Evolutionary conservation across 2,797 vertebrate genomes (phyloP).

Genomic region (Steatocranus sp.): DNA sequence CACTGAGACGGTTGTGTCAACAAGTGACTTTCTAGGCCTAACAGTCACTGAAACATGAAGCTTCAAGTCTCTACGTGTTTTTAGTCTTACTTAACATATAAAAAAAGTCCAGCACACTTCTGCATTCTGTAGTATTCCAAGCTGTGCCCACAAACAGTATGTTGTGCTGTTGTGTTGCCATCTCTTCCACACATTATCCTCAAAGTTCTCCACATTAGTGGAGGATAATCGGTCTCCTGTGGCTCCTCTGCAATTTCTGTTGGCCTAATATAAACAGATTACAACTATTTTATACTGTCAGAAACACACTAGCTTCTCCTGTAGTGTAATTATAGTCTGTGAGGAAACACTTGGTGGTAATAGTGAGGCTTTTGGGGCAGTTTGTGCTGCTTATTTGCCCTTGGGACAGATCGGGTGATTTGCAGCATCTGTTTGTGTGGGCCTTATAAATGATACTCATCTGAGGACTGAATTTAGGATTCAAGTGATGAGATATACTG

Average conservation of each 20-base stretch:
- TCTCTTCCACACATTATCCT: slow-evolving; percentile 12
- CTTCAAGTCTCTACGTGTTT: background rate
- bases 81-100: background rate
- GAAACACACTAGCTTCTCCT: slow-evolving; percentile 35
- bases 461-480: slow-evolving; percentile 21
- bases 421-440: slow-evolving; percentile 43
- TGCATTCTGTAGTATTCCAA: background rate
- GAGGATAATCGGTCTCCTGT: slow-evolving; percentile 47
- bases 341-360: slow-evolving; percentile 47
- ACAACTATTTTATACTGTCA: slow-evolving; percentile 47
- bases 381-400: slow-evolving; percentile 41
- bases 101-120: background rate
- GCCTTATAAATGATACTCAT: slow-evolving; percentile 51
- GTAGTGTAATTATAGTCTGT: slow-evolving; percentile 40
- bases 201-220: slow-evolving; percentile 34
- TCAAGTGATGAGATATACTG: background rate
- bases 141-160: background rate
- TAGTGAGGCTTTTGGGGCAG: slow-evolving; percentile 29
- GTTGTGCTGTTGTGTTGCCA: slow-evolving; percentile 21
- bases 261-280: slow-evolving; percentile 54
- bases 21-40: slow-evolving; percentile 9
- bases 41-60: background rate
- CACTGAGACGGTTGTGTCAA: slow-evolving; percentile 13
- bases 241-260: slow-evolving; percentile 35
- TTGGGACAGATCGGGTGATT: slow-evolving; percentile 40